These are phyloP conservation scores for Drosophila pectinifera DNA, from an alignment of 1,140 invertebrate species.

Conservation along the genomic window DNA sequence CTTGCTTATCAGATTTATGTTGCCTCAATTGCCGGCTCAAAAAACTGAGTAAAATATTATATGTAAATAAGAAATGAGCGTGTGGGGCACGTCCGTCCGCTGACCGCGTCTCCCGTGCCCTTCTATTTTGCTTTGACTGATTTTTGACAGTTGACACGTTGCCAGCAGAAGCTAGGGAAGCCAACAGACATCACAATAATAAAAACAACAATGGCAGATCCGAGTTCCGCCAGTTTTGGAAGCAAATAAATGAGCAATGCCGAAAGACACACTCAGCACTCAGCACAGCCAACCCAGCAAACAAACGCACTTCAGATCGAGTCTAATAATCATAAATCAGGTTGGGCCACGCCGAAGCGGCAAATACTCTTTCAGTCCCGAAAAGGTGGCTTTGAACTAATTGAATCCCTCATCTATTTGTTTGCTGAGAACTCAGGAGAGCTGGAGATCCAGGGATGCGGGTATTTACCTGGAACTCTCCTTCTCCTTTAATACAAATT, in stretches of 20 bases:
- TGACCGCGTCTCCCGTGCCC: slow-evolving; percentile 2
- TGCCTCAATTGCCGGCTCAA: slow-evolving; percentile 64
- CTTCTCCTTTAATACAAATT: background rate
- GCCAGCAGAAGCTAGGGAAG: slow-evolving; percentile 50
- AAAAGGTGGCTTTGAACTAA: background rate
- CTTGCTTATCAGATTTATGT: slow-evolving; percentile 78
- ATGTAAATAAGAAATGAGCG: slow-evolving; percentile 12
- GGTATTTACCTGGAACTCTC: background rate
- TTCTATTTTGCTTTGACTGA: slow-evolving; percentile 74
- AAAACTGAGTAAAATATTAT: background rate
- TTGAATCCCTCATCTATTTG: background rate
- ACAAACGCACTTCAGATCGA: slow-evolving; percentile 21
- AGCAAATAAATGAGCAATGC: slow-evolving; percentile 44
- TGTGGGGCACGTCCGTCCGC: slow-evolving; percentile 31
- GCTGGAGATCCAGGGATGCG: background rate
- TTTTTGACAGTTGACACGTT: slow-evolving; percentile 82
- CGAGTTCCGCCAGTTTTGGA: slow-evolving; percentile 8
- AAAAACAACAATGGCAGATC: slow-evolving; percentile 20
- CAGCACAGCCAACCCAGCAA: slow-evolving; percentile 1
- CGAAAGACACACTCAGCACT: background rate
- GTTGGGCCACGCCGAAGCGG: background rate
- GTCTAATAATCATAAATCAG: background rate
- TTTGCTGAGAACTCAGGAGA: background rate
- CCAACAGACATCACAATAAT: slow-evolving; percentile 25
- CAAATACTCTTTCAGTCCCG: slow-evolving; percentile 2